Percentiles rank a stretch among this genome's conserved stretches.
These are phyloP conservation scores for Carduelis carduelis DNA, from an alignment of 2,797 vertebrate genomes.

Conservation along the genomic window DNA sequence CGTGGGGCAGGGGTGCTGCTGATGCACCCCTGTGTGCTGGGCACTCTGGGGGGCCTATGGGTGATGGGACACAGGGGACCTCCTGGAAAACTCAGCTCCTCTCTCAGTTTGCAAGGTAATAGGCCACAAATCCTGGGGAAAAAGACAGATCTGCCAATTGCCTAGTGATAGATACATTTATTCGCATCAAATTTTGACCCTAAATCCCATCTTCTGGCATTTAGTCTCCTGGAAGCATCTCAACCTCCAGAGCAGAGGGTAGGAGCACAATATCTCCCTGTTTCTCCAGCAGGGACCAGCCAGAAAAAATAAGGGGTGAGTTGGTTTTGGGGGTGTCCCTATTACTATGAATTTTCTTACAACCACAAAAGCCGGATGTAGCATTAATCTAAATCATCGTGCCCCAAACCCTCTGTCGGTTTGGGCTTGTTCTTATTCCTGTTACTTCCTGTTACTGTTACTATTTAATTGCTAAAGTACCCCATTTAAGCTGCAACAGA, in stretches of 20 bases:
- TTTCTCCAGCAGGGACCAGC: background rate
- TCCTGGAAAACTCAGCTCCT: background rate
- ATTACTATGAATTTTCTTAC: background rate
- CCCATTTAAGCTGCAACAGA: background rate
- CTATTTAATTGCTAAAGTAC: background rate
- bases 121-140: background rate
- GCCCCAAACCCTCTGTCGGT: background rate
- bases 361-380: background rate
- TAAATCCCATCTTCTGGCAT: background rate
- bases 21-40: accelerated
- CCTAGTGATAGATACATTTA: background rate
- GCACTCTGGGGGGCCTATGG: accelerated
- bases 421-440: background rate
- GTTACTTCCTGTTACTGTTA: background rate
- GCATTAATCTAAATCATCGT: background rate
- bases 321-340: background rate
- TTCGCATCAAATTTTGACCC: background rate
- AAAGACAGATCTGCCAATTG: background rate
- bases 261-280: background rate
- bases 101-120: background rate
- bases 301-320: background rate
- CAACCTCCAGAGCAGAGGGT: accelerated
- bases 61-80: no score
- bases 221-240: background rate
- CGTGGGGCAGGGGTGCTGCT: background rate